A percentile compares a stretch with the other conserved stretches of the same genome.
Evolutionary conservation across 1,140 invertebrate species (phyloP).

Genomic region (Alviniconcha marisindica): DNA sequence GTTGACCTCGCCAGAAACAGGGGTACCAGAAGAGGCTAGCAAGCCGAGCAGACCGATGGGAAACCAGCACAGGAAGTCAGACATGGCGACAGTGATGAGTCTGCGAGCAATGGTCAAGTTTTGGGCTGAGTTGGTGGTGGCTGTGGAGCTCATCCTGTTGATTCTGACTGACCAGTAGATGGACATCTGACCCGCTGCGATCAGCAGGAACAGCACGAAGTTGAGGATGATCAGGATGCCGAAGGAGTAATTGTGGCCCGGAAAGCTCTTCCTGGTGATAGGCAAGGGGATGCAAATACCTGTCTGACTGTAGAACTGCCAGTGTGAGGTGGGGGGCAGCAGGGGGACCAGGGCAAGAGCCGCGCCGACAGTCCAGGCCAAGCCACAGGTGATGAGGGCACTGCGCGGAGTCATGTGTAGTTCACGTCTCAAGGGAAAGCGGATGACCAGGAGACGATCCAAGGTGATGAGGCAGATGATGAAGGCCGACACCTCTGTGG

Average conservation of each 20-base stretch:
- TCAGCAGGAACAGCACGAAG: not conserved
- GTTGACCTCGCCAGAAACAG: not conserved
- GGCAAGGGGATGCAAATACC: slow-evolving; percentile 4
- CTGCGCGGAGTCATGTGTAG: slow-evolving; percentile 14
- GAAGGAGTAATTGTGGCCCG: not conserved
- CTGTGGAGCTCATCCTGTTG: not conserved
- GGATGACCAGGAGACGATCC: slow-evolving; percentile 53
- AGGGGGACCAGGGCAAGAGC: not conserved
- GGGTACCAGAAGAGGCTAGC: not conserved
- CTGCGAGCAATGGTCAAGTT: not conserved
- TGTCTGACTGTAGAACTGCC: not conserved
- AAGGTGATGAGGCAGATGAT: slow-evolving; percentile 57
- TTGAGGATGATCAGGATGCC: not conserved
- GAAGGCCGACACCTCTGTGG: slow-evolving; percentile 54
- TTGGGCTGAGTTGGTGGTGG: not conserved
- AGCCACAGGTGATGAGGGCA: no score
- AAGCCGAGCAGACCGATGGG: not conserved
- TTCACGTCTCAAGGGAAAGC: slow-evolving; percentile 59
- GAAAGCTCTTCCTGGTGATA: not conserved
- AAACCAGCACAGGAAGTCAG: not conserved
- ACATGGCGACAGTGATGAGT: not conserved
- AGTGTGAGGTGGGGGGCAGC: not conserved
- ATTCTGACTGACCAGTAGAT: not conserved
- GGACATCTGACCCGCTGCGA: not conserved
- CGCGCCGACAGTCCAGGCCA: not conserved